Conservation (phyloP, 2,888 invertebrate species). For the Ischnus inquisitorius region DNA sequence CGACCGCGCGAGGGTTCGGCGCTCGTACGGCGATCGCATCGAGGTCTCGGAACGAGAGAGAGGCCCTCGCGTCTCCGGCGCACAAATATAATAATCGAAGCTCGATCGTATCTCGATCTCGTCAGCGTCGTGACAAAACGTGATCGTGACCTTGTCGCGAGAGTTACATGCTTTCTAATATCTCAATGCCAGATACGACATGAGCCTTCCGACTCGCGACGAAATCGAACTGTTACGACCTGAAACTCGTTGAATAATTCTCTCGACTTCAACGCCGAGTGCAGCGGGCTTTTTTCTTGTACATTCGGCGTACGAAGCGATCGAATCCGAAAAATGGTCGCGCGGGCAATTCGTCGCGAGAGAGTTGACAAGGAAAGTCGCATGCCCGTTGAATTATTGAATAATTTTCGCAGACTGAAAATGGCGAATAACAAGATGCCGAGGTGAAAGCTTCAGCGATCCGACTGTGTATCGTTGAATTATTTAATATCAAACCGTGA, state of each 20-base stretch:
- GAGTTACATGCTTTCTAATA: conserved; percentile 59
- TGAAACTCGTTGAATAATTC: neutral
- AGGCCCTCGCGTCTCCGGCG: neutral
- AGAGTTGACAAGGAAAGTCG: conserved; percentile 61
- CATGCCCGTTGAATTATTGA: conserved; percentile 51
- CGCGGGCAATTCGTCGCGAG: conserved; percentile 11
- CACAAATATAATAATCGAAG: conserved; percentile 24
- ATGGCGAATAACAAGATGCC: conserved; percentile 16
- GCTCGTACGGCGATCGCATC: conserved; percentile 5
- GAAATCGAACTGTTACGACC: conserved; percentile 4
- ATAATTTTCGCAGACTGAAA: conserved; percentile 48
- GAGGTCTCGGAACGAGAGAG: conserved; percentile 18
- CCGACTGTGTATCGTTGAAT: conserved; percentile 49
- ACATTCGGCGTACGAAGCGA: neutral
- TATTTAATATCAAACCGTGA: conserved; percentile 55
- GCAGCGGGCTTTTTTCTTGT: neutral
- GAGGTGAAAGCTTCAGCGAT: conserved; percentile 44
- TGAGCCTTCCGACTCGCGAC: neutral
- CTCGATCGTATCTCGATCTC: conserved; percentile 33
- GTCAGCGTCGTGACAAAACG: conserved; percentile 26
- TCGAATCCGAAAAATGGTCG: neutral
- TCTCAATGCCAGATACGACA: conserved; percentile 22
- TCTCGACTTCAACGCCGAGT: neutral
- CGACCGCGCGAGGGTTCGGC: conserved; percentile 6
- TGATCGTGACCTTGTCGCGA: conserved; percentile 60